Conservation (phyloP, 2,888 invertebrate species). For the Heliconius ismenius region DNA sequence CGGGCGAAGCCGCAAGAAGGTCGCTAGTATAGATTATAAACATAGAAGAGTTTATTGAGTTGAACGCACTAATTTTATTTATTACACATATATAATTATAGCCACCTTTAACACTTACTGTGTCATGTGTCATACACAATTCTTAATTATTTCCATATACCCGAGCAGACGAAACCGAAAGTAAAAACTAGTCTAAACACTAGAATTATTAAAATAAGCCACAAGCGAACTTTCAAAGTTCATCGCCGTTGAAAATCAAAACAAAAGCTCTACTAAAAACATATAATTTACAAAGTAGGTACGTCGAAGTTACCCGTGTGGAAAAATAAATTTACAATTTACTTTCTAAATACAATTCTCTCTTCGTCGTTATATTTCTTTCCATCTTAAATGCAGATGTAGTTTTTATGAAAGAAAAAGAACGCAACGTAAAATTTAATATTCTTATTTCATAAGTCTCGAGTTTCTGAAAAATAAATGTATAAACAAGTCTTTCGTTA, state of each 20-base stretch:
- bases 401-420: conserved; percentile 21
- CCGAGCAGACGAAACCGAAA: background rate
- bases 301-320: background rate
- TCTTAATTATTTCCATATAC: too few relatives aligned
- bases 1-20: too few relatives aligned
- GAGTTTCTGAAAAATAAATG: background rate
- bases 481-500: too few relatives aligned
- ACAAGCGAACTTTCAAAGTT: background rate
- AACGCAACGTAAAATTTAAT: background rate
- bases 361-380: conserved; percentile 7
- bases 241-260: conserved; percentile 9
- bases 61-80: too few relatives aligned
- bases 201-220: background rate
- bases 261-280: conserved; percentile 10
- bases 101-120: too few relatives aligned
- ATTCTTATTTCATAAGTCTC: background rate
- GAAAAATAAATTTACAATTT: conserved; percentile 21
- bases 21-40: too few relatives aligned
- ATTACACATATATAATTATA: too few relatives aligned
- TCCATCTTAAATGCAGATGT: conserved; percentile 29
- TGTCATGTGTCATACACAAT: too few relatives aligned
- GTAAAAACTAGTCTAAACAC: background rate
- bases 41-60: too few relatives aligned
- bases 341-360: conserved; percentile 1
- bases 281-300: conserved; percentile 10